Percentiles rank a stretch among this genome's conserved stretches.
These are phyloP conservation scores for Acestrorhynchus altus DNA, from an alignment of 2,797 vertebrate genomes.

Conservation along the genomic window DNA sequence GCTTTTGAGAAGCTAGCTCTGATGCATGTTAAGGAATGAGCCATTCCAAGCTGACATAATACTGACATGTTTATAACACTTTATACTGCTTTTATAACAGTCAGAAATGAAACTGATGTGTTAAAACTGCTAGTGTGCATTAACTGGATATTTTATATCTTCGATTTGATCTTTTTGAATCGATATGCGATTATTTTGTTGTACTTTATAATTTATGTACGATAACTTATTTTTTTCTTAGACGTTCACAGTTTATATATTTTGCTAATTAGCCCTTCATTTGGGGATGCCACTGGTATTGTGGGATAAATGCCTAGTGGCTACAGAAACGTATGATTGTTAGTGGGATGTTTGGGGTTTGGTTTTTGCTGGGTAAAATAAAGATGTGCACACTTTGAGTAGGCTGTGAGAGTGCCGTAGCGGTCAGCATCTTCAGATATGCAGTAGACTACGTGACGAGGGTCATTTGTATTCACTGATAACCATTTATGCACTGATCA, in stretches of 20 bases:
- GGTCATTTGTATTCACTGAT: conserved; percentile 19
- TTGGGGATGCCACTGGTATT: conserved; percentile 11
- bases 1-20: neutral
- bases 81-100: conserved; percentile 27
- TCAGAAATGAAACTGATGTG: neutral
- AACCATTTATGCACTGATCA: conserved; percentile 42
- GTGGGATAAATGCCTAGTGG: conserved; percentile 14
- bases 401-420: neutral
- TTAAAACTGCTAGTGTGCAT: conserved; percentile 6
- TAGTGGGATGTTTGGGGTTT: neutral
- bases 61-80: conserved; percentile 33
- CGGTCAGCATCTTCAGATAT: conserved; percentile 17
- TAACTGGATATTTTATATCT: conserved; percentile 43
- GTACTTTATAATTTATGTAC: conserved; percentile 47
- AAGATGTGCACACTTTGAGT: neutral
- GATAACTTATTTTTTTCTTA: conserved; percentile 51
- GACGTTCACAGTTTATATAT: conserved; percentile 46
- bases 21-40: conserved; percentile 12
- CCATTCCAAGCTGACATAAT: conserved; percentile 4
- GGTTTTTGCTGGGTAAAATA: neutral
- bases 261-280: conserved; percentile 42
- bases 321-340: conserved; percentile 2
- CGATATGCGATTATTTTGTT: neutral
- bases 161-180: neutral
- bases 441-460: conserved; percentile 11